A percentile compares a stretch with the other conserved stretches of the same genome.
Conservation (phyloP, 2,797 vertebrate species). For the Coregonus sp. region DNA sequence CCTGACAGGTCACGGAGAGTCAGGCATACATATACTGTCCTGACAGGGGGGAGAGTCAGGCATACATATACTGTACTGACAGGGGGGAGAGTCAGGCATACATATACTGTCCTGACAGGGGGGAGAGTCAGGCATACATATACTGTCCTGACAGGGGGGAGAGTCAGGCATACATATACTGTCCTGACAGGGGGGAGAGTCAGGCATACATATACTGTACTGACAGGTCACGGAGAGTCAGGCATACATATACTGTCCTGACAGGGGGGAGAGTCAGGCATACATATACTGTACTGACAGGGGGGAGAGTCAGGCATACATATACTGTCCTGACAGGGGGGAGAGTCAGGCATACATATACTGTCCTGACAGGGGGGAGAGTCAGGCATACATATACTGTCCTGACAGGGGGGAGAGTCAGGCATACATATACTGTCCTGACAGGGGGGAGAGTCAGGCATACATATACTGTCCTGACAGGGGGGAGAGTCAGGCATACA, state of each 20-base stretch:
- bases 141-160: constrained; percentile 5
- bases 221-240: neutral
- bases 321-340: constrained; percentile 5
- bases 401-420: constrained; percentile 13
- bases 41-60: neutral
- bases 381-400: neutral
- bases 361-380: constrained; percentile 11
- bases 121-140: constrained; percentile 7
- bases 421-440: constrained; percentile 12
- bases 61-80: constrained; percentile 13
- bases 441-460: neutral
- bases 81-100: neutral
- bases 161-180: constrained; percentile 5
- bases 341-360: constrained; percentile 6
- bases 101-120: constrained; percentile 9
- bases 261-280: constrained; percentile 1
- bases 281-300: constrained; percentile 8
- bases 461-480: constrained; percentile 8
- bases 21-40: constrained; percentile 15
- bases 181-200: constrained; percentile 11
- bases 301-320: constrained; percentile 7
- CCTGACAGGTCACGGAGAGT: constrained; percentile 15
- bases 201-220: constrained; percentile 15
- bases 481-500: constrained; percentile 5
- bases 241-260: constrained; percentile 12